A percentile compares a stretch with the other conserved stretches of the same genome.
Evolutionary conservation across 2,888 invertebrate genomes (phyloP).

Genomic region (Eristalis tenax): DNA sequence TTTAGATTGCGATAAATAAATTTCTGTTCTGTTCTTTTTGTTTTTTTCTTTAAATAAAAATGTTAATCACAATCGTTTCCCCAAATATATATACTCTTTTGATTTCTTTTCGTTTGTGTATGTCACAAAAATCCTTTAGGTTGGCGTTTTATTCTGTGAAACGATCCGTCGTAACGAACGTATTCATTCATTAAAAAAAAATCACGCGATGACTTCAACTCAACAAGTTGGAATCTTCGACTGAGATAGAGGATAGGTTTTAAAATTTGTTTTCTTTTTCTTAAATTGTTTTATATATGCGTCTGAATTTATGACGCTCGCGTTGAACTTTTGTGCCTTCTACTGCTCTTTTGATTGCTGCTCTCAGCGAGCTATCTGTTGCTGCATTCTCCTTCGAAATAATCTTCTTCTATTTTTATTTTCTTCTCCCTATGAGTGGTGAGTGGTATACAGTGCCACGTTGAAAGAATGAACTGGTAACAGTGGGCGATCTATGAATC

Average conservation of each 20-base stretch:
- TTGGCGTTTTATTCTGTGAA: slow-evolving; percentile 68
- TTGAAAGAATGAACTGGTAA: slow-evolving; percentile 29
- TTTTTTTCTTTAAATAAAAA: slow-evolving; percentile 49
- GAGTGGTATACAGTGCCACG: slow-evolving; percentile 64
- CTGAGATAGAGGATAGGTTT: slow-evolving; percentile 49
- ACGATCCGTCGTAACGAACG: slow-evolving; percentile 66
- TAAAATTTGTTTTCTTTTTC: slow-evolving; percentile 26
- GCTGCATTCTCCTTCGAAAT: slow-evolving; percentile 46
- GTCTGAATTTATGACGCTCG: slow-evolving; percentile 46
- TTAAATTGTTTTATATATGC: slow-evolving; percentile 20
- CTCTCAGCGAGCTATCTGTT: slow-evolving; percentile 43
- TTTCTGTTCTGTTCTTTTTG: slow-evolving; percentile 18
- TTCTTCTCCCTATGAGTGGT: slow-evolving; percentile 49
- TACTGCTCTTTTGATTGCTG: slow-evolving; percentile 20
- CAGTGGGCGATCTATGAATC: slow-evolving; percentile 29
- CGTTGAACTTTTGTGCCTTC: slow-evolving; percentile 69
- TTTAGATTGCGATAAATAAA: slow-evolving; percentile 52
- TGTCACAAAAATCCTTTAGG: slow-evolving; percentile 72
- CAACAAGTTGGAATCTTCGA: slow-evolving; percentile 66
- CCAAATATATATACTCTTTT: slow-evolving; percentile 57
- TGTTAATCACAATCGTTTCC: slow-evolving; percentile 57
- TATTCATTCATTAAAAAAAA: slow-evolving; percentile 70
- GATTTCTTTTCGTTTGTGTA: slow-evolving; percentile 59
- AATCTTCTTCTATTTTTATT: slow-evolving; percentile 15
- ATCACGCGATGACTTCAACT: slow-evolving; percentile 68